These are phyloP conservation scores for Nycticorax nycticorax DNA, from an alignment of 2,113 vertebrate genomes.

Conservation along the genomic window DNA sequence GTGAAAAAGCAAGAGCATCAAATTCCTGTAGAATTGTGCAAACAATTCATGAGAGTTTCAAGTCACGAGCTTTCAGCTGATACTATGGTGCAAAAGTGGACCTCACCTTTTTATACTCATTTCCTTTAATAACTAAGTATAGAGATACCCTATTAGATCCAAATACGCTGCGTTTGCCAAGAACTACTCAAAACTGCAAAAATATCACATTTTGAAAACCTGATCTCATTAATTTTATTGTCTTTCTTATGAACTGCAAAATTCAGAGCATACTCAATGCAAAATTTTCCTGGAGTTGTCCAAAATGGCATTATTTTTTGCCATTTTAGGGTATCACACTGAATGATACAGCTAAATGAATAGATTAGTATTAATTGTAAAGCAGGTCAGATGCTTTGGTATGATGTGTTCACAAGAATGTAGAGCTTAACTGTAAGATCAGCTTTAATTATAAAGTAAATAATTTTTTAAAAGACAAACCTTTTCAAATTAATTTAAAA, in stretches of 20 bases:
- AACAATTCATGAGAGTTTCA: neutral
- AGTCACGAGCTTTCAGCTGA: neutral
- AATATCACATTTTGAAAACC: neutral
- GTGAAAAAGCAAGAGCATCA: neutral
- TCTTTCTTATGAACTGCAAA: neutral
- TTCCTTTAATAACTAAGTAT: neutral
- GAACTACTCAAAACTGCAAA: neutral
- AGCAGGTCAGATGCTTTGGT: neutral
- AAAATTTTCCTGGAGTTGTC: neutral
- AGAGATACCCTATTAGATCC: neutral
- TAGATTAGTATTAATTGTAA: neutral
- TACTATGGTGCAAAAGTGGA: neutral
- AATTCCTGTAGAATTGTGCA: neutral
- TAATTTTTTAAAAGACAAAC: neutral
- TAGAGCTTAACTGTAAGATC: neutral
- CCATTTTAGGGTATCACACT: neutral
- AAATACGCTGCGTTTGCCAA: neutral
- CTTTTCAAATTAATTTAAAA: neutral
- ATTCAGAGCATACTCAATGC: neutral
- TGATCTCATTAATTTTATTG: neutral
- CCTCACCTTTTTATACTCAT: neutral
- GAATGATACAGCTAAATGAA: neutral
- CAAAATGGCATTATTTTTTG: neutral
- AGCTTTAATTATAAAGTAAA: neutral
- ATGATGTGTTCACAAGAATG: neutral